phyloP scores from a whole-genome alignment of 2,888 invertebrate species.

The Neoitamus cyanurus region DNA sequence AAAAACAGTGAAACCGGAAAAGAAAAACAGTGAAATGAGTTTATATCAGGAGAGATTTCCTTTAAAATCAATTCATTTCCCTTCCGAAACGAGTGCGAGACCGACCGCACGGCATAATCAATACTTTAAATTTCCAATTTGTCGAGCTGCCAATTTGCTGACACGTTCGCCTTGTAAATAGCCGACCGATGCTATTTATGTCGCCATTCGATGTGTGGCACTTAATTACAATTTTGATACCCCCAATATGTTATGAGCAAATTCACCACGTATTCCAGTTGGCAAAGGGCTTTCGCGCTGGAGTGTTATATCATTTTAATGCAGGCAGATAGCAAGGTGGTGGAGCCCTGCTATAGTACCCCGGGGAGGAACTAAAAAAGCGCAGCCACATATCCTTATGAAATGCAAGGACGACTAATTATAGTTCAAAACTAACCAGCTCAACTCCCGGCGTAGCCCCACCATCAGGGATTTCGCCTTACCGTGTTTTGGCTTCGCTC shows the following conservation, averaged over 20 bases:
- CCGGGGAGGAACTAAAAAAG: background rate
- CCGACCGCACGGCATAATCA: background rate
- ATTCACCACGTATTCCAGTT: background rate
- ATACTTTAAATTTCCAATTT: background rate
- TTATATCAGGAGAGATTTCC: background rate
- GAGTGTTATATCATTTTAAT: background rate
- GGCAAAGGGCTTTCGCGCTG: background rate
- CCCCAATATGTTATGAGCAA: background rate
- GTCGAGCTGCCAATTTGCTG: background rate
- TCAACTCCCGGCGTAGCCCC: background rate
- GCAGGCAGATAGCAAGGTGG: background rate
- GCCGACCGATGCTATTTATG: background rate
- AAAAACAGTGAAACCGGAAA: background rate
- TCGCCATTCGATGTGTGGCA: background rate
- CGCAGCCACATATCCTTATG: background rate
- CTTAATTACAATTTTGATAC: background rate
- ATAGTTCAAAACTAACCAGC: background rate
- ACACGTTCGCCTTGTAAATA: background rate
- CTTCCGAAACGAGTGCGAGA: background rate
- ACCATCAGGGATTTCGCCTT: background rate
- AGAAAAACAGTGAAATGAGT: background rate
- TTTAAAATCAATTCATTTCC: slow-evolving; percentile 1
- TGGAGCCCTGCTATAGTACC: background rate
- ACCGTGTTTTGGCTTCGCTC: background rate
- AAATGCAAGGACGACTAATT: background rate